Evolutionary conservation across 2,888 invertebrate species (phyloP).

Genomic region (Atethmia centrago): DNA sequence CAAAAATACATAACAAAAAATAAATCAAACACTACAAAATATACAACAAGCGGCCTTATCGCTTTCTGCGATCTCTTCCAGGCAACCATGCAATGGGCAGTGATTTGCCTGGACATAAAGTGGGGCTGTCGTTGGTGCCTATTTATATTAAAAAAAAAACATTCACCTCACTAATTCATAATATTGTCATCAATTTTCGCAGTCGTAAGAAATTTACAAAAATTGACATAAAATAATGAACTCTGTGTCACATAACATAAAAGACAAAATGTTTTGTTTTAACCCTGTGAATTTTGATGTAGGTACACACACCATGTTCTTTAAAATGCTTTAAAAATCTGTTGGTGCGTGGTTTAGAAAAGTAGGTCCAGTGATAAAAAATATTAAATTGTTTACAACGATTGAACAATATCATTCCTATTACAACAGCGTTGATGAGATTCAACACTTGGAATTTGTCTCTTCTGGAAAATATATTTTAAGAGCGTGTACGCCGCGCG

Average conservation of each 20-base stretch:
- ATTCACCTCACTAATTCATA: not conserved
- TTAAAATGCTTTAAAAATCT: constrained; percentile 3
- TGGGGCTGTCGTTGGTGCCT: too few relatives aligned
- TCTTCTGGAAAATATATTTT: not conserved
- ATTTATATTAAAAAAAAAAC: too few relatives aligned
- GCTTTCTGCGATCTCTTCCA: too few relatives aligned
- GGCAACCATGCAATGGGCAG: too few relatives aligned
- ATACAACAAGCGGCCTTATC: too few relatives aligned
- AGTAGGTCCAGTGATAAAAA: not conserved
- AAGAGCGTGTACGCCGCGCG: too few relatives aligned
- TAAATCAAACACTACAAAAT: too few relatives aligned
- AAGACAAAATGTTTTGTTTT: not conserved
- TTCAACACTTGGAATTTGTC: not conserved
- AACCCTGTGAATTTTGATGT: not conserved
- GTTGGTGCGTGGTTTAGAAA: constrained; percentile 13
- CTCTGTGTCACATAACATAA: not conserved
- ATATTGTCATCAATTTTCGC: constrained; percentile 36
- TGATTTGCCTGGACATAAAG: too few relatives aligned
- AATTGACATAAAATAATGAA: not conserved
- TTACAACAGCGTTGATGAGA: not conserved
- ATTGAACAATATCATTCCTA: not conserved
- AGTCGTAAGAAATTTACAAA: constrained; percentile 36
- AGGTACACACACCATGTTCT: not conserved
- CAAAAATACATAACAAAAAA: too few relatives aligned
- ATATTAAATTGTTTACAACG: too few relatives aligned